Evolutionary conservation across 2,797 vertebrate genomes (phyloP), one percentile per base, ranked within the genome.

Genomic region (Bradypus variegatus): DNA sequence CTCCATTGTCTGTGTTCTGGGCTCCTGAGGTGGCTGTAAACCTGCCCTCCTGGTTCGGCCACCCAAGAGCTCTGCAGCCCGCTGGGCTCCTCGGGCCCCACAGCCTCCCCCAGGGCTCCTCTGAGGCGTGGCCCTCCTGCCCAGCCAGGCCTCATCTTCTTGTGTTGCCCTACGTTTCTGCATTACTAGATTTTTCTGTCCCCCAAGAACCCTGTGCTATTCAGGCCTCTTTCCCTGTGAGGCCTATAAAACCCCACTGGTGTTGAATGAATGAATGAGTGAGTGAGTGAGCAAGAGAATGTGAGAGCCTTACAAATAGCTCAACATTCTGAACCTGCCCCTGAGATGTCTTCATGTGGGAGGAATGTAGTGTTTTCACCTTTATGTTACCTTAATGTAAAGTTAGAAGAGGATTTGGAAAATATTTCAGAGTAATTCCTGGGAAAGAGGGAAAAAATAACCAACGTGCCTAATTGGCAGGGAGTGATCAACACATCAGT

Each of bases 381-480:
- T 75, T 82, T 53, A 27, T 90, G 69, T 91, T 94, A 80, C 21
- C 41, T 45, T 78, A 31, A 23, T 77, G 8, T 90, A 86, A 79
- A 92, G n/a, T 86, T 58, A 33, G 72, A 88, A 86, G 62, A 72
- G 77, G 83, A 72, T 36, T 69, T 84, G n/a, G n/a, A 79, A 58
- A 65, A 72, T 67, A 62, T 29, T 53, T 64, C 58, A 78, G 55
- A 11, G 27, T 72, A 58, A 85, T 89, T 90, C 38, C 93, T 88
- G 85, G 50, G 81, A 55, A 67, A 89, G n/a, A 91, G 33, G 55
- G 67, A n/a, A 83, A 82, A 88, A 92, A 72, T 86, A 72, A 82
- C n/a, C 50, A 86, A 27, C 21, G 38, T 58, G 25, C 38, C 67
- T 77, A 14, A 14, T 80, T 70, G 78, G 78, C 72, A 15, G 36